A percentile compares a stretch with the other conserved stretches of the same genome.
phyloP scores from a whole-genome alignment of 2,888 invertebrate species.

The Galerucella nymphaeae region DNA sequence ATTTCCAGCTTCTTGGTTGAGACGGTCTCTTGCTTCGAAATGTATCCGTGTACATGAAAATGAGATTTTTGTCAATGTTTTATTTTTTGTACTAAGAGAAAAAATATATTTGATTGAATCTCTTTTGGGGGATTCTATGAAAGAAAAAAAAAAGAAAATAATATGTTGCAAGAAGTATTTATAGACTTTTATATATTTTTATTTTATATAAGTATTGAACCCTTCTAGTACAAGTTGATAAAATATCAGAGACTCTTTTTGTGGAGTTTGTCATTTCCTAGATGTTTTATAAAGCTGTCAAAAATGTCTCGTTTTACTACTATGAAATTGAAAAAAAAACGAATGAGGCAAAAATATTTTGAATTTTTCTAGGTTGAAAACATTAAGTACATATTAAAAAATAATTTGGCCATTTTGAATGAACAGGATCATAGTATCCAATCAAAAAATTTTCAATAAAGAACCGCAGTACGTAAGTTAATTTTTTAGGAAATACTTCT shows the following conservation, averaged over 20 bases:
- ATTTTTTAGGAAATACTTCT: too few relatives aligned
- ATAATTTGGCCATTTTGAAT: too few relatives aligned
- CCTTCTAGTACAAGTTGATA: constrained; percentile 35
- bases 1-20: too few relatives aligned
- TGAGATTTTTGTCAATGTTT: constrained; percentile 47
- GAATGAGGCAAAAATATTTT: background rate
- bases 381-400: too few relatives aligned
- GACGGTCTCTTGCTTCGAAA: constrained; percentile 5
- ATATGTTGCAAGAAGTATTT: constrained; percentile 38
- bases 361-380: background rate
- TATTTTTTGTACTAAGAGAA: constrained; percentile 44
- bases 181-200: constrained; percentile 53
- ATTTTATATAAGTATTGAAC: constrained; percentile 51
- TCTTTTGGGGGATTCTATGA: constrained; percentile 32
- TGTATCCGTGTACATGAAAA: constrained; percentile 3
- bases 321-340: background rate
- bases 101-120: constrained; percentile 34
- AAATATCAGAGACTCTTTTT: constrained; percentile 21
- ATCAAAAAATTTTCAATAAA: too few relatives aligned
- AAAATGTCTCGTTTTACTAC: background rate
- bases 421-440: too few relatives aligned
- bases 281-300: background rate
- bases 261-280: background rate
- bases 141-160: constrained; percentile 9
- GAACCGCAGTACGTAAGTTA: too few relatives aligned